phyloP scores from a whole-genome alignment of 2,797 vertebrate genomes.

The Pristis pectinata region DNA sequence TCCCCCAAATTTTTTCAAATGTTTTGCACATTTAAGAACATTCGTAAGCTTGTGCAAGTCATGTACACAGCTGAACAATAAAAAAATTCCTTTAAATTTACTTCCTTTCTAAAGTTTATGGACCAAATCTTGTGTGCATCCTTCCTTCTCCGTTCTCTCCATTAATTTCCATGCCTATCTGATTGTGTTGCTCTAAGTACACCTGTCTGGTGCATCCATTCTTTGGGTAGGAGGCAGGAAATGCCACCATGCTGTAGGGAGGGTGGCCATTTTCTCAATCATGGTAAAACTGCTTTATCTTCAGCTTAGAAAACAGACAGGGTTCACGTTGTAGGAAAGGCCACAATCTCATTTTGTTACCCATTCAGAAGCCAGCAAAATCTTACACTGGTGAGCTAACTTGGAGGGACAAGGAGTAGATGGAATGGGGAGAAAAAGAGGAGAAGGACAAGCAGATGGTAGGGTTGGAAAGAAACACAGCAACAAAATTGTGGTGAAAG shows the following conservation, averaged over 20 bases:
- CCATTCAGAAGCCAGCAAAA: neutral
- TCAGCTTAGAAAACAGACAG: neutral
- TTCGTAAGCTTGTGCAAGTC: no score
- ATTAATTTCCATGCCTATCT: neutral
- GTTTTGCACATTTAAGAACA: neutral
- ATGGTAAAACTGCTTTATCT: neutral
- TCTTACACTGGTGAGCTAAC: neutral
- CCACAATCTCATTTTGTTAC: neutral
- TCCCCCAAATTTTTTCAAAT: neutral
- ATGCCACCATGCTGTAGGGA: neutral
- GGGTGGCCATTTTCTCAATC: no score
- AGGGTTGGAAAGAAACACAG: neutral
- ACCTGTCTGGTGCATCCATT: neutral
- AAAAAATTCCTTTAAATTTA: neutral
- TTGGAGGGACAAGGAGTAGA: neutral
- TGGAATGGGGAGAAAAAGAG: neutral
- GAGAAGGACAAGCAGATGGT: neutral
- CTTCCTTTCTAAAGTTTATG: neutral
- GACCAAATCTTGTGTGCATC: neutral
- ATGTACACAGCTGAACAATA: neutral
- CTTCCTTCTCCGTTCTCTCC: neutral
- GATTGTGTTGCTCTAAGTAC: conserved; percentile 34
- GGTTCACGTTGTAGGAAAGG: neutral
- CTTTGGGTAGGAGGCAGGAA: neutral
- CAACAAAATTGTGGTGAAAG: neutral